phyloP scores from a whole-genome alignment of 2,113 vertebrate genomes.

The Lutjanus erythropterus region DNA sequence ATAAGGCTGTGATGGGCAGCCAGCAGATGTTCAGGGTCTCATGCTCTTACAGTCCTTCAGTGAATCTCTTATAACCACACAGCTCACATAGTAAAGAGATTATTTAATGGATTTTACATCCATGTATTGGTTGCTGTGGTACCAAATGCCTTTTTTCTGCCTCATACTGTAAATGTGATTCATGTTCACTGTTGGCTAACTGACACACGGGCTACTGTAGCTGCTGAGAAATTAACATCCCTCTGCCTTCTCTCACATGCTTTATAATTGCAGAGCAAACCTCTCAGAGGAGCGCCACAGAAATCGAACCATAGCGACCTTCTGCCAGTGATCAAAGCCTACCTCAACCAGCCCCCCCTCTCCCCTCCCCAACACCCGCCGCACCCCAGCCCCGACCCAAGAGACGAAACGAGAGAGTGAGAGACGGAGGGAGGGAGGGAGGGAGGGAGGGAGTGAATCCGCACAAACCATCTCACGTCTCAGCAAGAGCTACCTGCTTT shows the following conservation, averaged over 20 bases:
- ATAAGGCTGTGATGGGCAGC: not conserved
- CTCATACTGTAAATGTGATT: conserved; percentile 44
- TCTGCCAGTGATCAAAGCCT: conserved; percentile 83
- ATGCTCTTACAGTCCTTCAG: conserved; percentile 15
- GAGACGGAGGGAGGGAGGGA: conserved; percentile 22
- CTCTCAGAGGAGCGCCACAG: conserved; percentile 68
- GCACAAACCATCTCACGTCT: conserved; percentile 52
- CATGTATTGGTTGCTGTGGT: conserved; percentile 22
- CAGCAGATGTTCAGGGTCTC: conserved; percentile 1
- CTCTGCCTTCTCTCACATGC: conserved; percentile 55
- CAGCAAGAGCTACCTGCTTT: conserved; percentile 70
- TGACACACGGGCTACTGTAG: conserved; percentile 42
- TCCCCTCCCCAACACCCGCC: not conserved
- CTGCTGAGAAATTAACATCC: conserved; percentile 61
- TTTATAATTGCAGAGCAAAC: conserved; percentile 71
- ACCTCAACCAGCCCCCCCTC: conserved; percentile 21
- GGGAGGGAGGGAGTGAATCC: conserved; percentile 29
- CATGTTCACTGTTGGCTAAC: conserved; percentile 31
- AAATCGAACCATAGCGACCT: conserved; percentile 80
- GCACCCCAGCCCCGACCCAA: conserved; percentile 50
- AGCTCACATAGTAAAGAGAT: conserved; percentile 32
- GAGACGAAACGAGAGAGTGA: conserved; percentile 49
- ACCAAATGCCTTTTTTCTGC: conserved; percentile 21
- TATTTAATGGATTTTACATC: conserved; percentile 52
- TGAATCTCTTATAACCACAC: conserved; percentile 17